These are phyloP conservation scores for Calidris pygmaea DNA, from an alignment of 2,113 vertebrate genomes.

Conservation along the genomic window DNA sequence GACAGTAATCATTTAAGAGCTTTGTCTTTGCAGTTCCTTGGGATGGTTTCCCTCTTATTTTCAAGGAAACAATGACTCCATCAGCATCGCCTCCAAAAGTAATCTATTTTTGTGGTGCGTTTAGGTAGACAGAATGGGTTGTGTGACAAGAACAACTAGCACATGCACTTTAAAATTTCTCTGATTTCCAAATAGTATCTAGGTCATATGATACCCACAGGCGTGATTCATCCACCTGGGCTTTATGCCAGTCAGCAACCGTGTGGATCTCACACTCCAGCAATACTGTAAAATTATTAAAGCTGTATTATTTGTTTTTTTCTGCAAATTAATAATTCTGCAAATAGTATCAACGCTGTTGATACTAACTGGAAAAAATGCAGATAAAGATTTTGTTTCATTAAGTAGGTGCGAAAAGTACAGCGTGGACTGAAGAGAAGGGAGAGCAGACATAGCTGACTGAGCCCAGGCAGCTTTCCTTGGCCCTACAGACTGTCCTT, in stretches of 20 bases:
- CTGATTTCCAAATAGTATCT: slow-evolving; percentile 26
- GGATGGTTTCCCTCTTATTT: background rate
- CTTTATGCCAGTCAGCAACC: slow-evolving; percentile 40
- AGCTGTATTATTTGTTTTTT: background rate
- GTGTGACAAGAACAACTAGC: background rate
- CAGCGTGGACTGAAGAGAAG: background rate
- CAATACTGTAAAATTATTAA: slow-evolving; percentile 9
- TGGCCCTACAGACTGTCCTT: background rate
- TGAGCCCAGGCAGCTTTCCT: background rate
- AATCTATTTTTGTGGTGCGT: background rate
- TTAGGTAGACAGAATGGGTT: background rate
- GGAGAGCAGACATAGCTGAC: background rate
- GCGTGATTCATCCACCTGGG: slow-evolving; percentile 56
- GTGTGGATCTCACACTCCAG: background rate
- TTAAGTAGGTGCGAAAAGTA: background rate
- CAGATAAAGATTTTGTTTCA: background rate
- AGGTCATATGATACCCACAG: slow-evolving; percentile 32
- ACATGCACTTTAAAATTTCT: background rate
- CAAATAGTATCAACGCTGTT: too few relatives aligned
- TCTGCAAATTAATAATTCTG: too few relatives aligned
- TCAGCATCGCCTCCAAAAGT: background rate
- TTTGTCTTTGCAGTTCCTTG: background rate
- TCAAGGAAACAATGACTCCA: background rate
- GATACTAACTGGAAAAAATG: background rate
- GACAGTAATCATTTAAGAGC: background rate